These are phyloP conservation scores for Petrocephalus schoutedeni DNA, from an alignment of 2,797 vertebrate species.

Conservation along the genomic window DNA sequence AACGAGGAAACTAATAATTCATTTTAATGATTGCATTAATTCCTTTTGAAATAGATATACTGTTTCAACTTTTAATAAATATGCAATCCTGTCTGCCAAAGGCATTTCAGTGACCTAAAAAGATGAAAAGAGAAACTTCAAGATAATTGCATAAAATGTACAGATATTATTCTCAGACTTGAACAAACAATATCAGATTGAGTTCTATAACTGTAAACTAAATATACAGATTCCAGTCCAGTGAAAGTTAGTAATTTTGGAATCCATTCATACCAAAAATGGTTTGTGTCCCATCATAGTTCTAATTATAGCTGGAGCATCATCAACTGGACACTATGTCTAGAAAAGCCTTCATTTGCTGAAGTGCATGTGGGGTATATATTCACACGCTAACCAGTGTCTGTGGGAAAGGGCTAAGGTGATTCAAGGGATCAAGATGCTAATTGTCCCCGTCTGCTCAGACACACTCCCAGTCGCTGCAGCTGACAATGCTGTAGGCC, in stretches of 20 bases:
- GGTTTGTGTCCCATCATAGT: neutral
- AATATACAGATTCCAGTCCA: neutral
- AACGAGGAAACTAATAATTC: constrained; percentile 22
- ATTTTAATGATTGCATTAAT: constrained; percentile 35
- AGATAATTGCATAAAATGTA: constrained; percentile 11
- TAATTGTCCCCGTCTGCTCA: constrained; percentile 37
- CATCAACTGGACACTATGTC: neutral
- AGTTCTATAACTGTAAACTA: neutral
- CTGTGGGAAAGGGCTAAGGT: constrained; percentile 60
- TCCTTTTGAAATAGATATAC: constrained; percentile 35
- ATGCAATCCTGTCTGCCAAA: constrained; percentile 37
- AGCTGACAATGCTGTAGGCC: constrained; percentile 23
- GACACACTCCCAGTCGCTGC: constrained; percentile 37
- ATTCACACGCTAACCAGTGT: neutral
- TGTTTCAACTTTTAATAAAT: constrained; percentile 38
- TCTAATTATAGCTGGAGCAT: neutral
- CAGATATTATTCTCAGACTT: constrained; percentile 7
- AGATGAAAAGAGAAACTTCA: constrained; percentile 41
- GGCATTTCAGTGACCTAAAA: constrained; percentile 41
- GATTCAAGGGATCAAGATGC: constrained; percentile 53
- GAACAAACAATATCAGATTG: neutral
- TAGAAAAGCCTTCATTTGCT: neutral
- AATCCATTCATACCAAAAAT: neutral
- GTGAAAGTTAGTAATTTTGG: neutral
- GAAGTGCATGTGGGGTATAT: neutral